Evolutionary conservation across 2,888 invertebrate genomes (phyloP).

Genomic region (Ceriagrion tenellum): DNA sequence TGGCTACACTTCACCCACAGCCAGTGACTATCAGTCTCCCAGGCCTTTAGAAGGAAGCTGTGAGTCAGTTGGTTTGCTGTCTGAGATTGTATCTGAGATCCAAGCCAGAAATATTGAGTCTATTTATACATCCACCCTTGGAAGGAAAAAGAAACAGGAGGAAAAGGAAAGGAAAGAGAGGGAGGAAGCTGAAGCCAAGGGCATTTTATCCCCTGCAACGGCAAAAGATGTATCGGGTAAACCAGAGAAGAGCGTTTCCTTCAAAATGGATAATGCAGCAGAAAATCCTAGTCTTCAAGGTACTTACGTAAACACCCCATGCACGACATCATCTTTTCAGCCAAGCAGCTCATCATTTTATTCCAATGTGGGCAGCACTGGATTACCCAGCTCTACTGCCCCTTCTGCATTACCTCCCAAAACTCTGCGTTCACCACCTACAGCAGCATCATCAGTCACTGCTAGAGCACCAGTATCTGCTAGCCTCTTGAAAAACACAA

Average conservation of each 20-base stretch:
- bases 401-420: constrained; percentile 45
- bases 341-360: constrained; percentile 56
- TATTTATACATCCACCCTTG: constrained; percentile 88
- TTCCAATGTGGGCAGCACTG: constrained; percentile 35
- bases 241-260: constrained; percentile 72
- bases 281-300: constrained; percentile 75
- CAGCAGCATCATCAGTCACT: constrained; percentile 13
- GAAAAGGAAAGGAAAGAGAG: constrained; percentile 76
- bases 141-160: constrained; percentile 81
- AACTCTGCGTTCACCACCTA: constrained; percentile 54
- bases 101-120: constrained; percentile 92
- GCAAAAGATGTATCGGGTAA: constrained; percentile 72
- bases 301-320: constrained; percentile 78
- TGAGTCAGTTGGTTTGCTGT: constrained; percentile 88
- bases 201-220: constrained; percentile 65
- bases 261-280: constrained; percentile 42
- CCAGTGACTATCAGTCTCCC: constrained; percentile 78
- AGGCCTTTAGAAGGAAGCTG: constrained; percentile 80
- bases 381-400: neutral
- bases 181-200: constrained; percentile 74
- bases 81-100: constrained; percentile 93
- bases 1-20: constrained; percentile 79
- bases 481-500: constrained; percentile 46
- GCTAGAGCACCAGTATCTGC: constrained; percentile 26
- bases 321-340: constrained; percentile 25